Evolutionary conservation across 2,797 vertebrate species (phyloP), one percentile per base, ranked within the genome.

Genomic region (Ambastaia sidthimunki): DNA sequence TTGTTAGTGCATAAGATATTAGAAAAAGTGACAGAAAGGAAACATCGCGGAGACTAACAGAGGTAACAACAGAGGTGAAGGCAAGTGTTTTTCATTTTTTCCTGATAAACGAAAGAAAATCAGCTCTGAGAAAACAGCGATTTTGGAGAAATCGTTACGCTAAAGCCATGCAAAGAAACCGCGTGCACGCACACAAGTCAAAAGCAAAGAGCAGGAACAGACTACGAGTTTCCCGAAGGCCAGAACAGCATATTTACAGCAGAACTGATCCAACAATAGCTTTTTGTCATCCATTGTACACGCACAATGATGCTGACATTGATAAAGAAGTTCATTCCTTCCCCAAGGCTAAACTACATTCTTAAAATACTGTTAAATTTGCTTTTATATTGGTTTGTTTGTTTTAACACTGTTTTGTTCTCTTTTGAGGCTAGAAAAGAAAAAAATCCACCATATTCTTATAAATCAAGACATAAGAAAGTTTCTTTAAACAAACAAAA

Each of bases 131-230:
- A 84, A 91, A 90, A 91, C 86, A 93, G 91, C 90, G 85, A 89
- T 89, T 89, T 72, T 92, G 90, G 93, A 94, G 93, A 91, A 92
- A 71, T 54, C n/a, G 28, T 93, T 94, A 94, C 95, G 94, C 93
- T 91, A 93, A 93, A 94, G 95, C 95, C 96, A 96, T 97, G 96
- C 97, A 96, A 96, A 95, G 94, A 92, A 94, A 96, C 93, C 92
- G 91, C 93, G 90, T 90, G 94, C 94, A 94, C 94, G 94, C 93
- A 95, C 93, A 94, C 93, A 92, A 95, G 92, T 91, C 91, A 94
- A 93, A 95, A 94, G 89, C 93, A 88, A 83, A 93, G 93, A 94
- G 92, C 84, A 94, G 94, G 94, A 93, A 91, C 88, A 91, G 85
- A 90, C 88, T 89, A 78, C 71, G 57, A 83, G 87, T 88, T 87